phyloP scores from a whole-genome alignment of 2,888 invertebrate species.

The Dusona sp. region DNA sequence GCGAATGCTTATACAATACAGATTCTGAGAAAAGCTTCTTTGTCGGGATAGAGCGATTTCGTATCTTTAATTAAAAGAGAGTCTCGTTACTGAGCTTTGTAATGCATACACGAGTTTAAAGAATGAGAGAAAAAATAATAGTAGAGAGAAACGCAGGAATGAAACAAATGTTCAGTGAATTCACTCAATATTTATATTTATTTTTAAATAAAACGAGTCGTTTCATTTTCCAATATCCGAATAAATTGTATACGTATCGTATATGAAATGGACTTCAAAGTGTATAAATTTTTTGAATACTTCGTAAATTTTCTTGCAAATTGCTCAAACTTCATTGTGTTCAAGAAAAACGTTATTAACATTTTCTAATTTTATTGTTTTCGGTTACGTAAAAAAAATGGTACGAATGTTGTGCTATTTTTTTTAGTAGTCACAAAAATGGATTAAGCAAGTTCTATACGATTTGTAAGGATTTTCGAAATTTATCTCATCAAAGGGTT shows the following conservation, averaged over 20 bases:
- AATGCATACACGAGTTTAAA: slow-evolving; percentile 16
- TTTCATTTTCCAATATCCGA: background rate
- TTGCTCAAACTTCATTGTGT: no score
- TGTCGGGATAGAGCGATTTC: slow-evolving; percentile 77
- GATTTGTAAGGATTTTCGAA: background rate
- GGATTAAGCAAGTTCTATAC: background rate
- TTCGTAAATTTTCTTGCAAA: no score
- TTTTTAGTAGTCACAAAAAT: background rate
- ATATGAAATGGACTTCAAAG: no score
- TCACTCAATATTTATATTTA: background rate
- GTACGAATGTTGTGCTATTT: background rate
- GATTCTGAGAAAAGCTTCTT: slow-evolving; percentile 63
- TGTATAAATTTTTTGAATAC: no score
- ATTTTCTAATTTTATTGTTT: background rate
- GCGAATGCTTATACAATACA: slow-evolving; percentile 54
- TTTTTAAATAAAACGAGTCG: background rate
- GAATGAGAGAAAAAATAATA: background rate
- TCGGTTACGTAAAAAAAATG: background rate
- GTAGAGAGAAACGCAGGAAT: no score
- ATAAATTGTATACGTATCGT: background rate
- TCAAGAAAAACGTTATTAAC: no score
- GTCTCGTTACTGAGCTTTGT: slow-evolving; percentile 51
- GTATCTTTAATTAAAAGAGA: slow-evolving; percentile 83
- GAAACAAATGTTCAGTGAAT: background rate
- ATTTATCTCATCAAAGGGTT: background rate